Base-by-base conservation (phyloP, 2,113 vertebrate genomes). In the Hydrolagus affinis region DNA sequence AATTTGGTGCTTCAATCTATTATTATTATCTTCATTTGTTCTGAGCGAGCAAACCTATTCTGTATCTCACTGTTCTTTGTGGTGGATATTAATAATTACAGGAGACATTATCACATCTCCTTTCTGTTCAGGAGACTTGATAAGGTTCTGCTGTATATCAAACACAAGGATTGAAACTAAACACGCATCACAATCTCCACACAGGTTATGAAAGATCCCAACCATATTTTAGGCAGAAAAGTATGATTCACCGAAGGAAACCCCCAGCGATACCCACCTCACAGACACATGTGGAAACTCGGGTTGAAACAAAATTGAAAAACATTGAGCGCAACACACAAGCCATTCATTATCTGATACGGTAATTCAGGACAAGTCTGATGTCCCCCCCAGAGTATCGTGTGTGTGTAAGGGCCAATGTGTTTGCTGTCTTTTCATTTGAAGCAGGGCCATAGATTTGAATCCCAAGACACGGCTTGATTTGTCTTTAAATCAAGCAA, bases 401-500 rank as follows among this genome's bases (percentile, higher is more conserved):
- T 28, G 19, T 66, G 44, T 44, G 28, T 64, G 11, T 25, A 64
- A 28, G 64, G 25, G 11, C 60, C 28, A 68, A 83, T 66, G 15
- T 83, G 62, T 68, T 83, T 19, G 62, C 25, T 14, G 11, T 75
- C 17, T 11, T 83, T 30, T 32, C 78, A 6, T 21, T 66, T 66
- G 78, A 83, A 83, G 30, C 23, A 28, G 25, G 30, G 62, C 62
- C 23, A 80, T 15, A 28, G 59, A 25, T 80, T 80, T 80, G 23
- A 80, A 64, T 80, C 77, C 28, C 25, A 80, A 60, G 15, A 59
- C 59, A 28, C n/a, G 77, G 59, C 64, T 80, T 80, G 28, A 19
- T 32, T 32, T 87, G 86, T 72, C 74, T 86, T 70, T 86, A 87
- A 80, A 74, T 85, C 74, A 86, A 88, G 86, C 64, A 86, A 89